Evolutionary conservation across 2,797 vertebrate species (phyloP).

Genomic region (Sciurus vulgaris): DNA sequence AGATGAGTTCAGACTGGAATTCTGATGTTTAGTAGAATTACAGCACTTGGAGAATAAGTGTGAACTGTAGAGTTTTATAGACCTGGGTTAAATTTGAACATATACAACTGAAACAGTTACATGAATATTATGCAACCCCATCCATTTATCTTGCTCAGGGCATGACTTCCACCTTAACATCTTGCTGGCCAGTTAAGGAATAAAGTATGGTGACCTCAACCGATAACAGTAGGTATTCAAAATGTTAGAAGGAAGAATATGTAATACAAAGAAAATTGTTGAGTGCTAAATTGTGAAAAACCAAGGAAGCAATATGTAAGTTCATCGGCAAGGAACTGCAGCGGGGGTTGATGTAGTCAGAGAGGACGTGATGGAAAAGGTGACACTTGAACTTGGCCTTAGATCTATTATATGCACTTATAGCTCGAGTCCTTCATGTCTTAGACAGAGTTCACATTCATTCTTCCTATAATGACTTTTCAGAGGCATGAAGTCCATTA

Average conservation of each 20-base stretch:
- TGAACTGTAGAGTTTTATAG: not conserved
- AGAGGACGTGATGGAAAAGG: constrained; percentile 9
- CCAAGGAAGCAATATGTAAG: not conserved
- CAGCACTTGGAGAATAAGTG: not conserved
- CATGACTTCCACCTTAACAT: not conserved
- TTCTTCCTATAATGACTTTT: constrained; percentile 29
- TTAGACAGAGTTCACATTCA: not conserved
- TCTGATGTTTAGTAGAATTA: not conserved
- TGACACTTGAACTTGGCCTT: constrained; percentile 52
- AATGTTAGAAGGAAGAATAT: not conserved
- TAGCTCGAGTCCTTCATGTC: constrained; percentile 1
- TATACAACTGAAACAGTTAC: not conserved
- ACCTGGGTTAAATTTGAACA: constrained; percentile 1
- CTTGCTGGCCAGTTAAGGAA: not conserved
- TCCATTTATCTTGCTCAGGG: not conserved
- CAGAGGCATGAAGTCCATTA: not conserved
- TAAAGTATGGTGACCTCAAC: not conserved
- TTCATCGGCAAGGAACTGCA: not conserved
- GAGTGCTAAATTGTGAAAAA: not conserved
- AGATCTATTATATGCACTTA: not conserved
- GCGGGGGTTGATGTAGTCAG: not conserved
- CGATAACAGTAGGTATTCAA: not conserved
- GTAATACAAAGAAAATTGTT: not conserved
- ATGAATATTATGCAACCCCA: not conserved
- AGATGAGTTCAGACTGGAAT: not conserved